Evolutionary conservation across 64 coral and sea anemone species (phyloP), one percentile per base, ranked within the genome.

Genomic region (Trachythela sp.): DNA sequence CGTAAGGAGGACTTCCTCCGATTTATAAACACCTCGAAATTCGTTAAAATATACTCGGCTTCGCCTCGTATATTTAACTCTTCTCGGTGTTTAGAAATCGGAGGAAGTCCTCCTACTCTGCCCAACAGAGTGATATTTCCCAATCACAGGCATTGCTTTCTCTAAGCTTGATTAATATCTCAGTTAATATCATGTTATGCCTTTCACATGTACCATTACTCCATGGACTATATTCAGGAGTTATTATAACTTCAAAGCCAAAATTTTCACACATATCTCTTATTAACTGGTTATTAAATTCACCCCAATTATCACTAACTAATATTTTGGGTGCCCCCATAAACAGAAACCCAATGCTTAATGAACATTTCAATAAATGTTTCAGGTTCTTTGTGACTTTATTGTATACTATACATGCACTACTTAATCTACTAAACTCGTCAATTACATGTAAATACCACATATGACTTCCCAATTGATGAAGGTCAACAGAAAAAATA

Each of bases 211-310:
- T 14, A 72, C 68, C 68, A 72, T 72, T 72, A 31, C n/a, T 31
- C 14, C 14, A 72, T 72, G 68, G 68, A 11, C 14, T 26, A 72
- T 72, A 72, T 27, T 9, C 68, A 22, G 68, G 15, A 72, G 68
- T 72, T 27, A 26, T 72, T 9, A 31, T 72, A 14, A 72, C n/a
- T 11, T 72, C 68, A 31, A 72, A 24, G 68, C 29, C 29, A 13
- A 72, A 22, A 72, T 72, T 72, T 72, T 72, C 68, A 72, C 68
- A 72, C 68, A 27, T 72, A 26, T 72, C 68, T 31, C 33, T 27
- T 24, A 26, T 35, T 22, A n/a, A n/a, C n/a, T 27, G 9, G 33
- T 72, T 72, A 26, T 72, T 72, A 15, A 72, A 72, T 35, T 72
- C 68, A 72, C 68, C 68, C 17, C 68, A 14, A 26, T 72, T 72